These are phyloP conservation scores for Paraescarpia echinospica DNA, from an alignment of 1,140 invertebrate species.

Conservation along the genomic window DNA sequence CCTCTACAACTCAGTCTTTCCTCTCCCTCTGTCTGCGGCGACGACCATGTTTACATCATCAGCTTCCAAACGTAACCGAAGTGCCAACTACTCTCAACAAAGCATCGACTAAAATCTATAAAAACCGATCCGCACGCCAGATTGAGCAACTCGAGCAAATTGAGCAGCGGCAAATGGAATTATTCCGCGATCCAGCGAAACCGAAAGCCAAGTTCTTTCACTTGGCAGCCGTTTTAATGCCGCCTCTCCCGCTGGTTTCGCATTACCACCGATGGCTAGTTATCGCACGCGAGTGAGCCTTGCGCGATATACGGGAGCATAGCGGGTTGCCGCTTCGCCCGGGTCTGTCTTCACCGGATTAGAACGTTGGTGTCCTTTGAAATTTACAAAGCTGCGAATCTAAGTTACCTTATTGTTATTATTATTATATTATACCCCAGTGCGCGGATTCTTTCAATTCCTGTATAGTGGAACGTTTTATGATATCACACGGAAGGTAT, in stretches of 20 bases:
- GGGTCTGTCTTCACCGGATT: neutral
- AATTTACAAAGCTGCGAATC: no score
- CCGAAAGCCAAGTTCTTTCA: neutral
- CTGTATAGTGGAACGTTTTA: no score
- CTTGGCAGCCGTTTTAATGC: neutral
- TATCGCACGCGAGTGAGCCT: neutral
- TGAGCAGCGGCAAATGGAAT: neutral
- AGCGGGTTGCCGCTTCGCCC: neutral
- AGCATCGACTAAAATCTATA: neutral
- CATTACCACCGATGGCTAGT: neutral
- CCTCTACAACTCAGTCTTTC: neutral
- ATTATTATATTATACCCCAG: no score
- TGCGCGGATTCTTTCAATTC: no score
- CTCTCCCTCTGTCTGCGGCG: no score
- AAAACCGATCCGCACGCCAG: neutral
- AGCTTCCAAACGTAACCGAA: neutral
- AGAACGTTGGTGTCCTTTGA: no score
- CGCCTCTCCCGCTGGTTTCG: neutral
- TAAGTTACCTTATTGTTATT: no score
- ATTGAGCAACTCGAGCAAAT: conserved; percentile 1
- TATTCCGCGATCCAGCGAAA: neutral
- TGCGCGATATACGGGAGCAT: neutral
- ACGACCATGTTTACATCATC: neutral
- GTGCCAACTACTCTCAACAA: neutral
- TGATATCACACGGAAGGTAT: no score